phyloP scores from a whole-genome alignment of 2,113 vertebrate species.

The Rhynchopsitta pachyrhyncha region DNA sequence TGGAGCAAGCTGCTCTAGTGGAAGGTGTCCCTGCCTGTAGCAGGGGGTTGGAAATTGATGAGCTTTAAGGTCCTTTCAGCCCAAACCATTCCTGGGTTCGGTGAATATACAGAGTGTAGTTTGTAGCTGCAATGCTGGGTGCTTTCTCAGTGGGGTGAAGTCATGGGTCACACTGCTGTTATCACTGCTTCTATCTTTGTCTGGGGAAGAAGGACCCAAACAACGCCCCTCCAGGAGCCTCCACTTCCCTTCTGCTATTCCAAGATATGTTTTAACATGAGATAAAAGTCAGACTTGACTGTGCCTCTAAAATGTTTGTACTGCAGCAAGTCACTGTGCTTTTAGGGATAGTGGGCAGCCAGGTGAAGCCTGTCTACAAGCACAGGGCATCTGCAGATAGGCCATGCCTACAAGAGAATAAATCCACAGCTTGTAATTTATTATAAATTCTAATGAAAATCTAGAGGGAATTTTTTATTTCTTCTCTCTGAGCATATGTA shows the following conservation, averaged over 20 bases:
- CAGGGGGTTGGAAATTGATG: background rate
- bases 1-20: background rate
- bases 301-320: background rate
- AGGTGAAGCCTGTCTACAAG: background rate
- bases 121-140: background rate
- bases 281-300: background rate
- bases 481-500: conserved; percentile 31
- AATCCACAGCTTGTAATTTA: background rate
- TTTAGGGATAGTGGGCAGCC: background rate
- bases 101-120: background rate
- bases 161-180: background rate
- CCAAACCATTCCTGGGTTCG: background rate
- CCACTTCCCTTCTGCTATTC: background rate
- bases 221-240: background rate
- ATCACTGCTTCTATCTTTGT: background rate
- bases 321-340: background rate
- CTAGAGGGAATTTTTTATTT: conserved; percentile 10
- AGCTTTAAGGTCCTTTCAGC: background rate
- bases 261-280: background rate
- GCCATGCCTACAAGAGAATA: fast-evolving
- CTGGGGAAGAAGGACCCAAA: background rate
- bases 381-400: background rate
- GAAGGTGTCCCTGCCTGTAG: background rate
- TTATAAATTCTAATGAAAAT: conserved; percentile 39
- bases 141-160: background rate